A percentile compares a stretch with the other conserved stretches of the same genome.
phyloP scores from a whole-genome alignment of 2,888 invertebrate genomes.

The Ditula angustiorana region DNA sequence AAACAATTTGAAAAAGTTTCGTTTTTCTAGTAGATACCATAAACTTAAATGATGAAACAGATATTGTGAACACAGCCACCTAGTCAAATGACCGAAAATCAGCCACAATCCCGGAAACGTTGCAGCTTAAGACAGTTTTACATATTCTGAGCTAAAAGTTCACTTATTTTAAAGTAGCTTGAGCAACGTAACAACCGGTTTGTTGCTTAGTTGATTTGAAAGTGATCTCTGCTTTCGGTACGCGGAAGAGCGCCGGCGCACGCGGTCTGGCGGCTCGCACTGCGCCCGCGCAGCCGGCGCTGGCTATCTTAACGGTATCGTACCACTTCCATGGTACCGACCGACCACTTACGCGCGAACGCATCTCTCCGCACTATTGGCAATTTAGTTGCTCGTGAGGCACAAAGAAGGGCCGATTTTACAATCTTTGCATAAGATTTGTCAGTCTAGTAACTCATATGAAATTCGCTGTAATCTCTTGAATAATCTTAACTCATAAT shows the following conservation, averaged over 20 bases:
- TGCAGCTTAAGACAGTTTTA: background rate
- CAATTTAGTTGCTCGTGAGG: background rate
- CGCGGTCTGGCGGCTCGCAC: constrained; percentile 15
- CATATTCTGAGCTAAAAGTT: constrained; percentile 3
- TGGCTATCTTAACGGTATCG: constrained; percentile 31
- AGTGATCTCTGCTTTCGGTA: background rate
- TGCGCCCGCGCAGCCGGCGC: constrained; percentile 29
- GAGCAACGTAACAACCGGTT: constrained; percentile 18
- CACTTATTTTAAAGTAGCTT: constrained; percentile 9
- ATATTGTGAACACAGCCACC: background rate
- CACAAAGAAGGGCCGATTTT: background rate
- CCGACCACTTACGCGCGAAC: background rate
- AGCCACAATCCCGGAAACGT: background rate
- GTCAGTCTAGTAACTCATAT: too few relatives aligned
- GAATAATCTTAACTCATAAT: too few relatives aligned
- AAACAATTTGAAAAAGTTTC: constrained; percentile 8
- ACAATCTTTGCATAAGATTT: too few relatives aligned
- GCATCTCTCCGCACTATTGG: background rate
- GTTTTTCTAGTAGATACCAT: background rate
- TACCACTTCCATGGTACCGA: constrained; percentile 34
- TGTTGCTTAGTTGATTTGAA: background rate
- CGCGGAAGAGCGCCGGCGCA: constrained; percentile 4
- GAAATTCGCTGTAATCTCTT: too few relatives aligned
- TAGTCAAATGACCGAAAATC: constrained; percentile 54
- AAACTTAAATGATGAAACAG: background rate